These are phyloP conservation scores for Gambusia affinis DNA, from an alignment of 2,113 vertebrate species.

Conservation along the genomic window DNA sequence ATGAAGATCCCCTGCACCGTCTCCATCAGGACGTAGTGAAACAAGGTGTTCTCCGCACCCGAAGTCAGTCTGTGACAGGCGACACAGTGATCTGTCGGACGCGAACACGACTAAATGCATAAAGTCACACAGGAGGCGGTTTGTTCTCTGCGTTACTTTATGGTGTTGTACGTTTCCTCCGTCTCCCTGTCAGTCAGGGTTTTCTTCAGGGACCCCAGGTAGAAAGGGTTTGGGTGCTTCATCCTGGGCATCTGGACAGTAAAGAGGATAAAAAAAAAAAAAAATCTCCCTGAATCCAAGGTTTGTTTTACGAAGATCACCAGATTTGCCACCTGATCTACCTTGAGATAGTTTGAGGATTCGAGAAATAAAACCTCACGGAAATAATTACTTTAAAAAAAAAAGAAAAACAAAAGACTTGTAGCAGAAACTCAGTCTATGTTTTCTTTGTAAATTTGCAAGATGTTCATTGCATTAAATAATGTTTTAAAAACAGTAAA, in stretches of 20 bases:
- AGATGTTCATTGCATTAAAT: no score
- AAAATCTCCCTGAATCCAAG: not conserved
- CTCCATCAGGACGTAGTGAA: constrained; percentile 95
- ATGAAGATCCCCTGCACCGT: constrained; percentile 93
- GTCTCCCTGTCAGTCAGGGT: constrained; percentile 85
- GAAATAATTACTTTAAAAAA: no score
- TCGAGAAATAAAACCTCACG: not conserved
- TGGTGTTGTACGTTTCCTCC: constrained; percentile 81
- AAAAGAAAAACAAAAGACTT: not conserved
- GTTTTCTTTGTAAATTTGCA: no score
- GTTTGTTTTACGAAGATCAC: no score
- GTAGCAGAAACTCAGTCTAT: not conserved
- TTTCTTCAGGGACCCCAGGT: constrained; percentile 87
- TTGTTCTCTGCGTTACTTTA: constrained; percentile 78
- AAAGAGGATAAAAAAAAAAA: not conserved
- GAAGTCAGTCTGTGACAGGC: constrained; percentile 83
- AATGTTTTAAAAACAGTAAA: not conserved
- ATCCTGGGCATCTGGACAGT: constrained; percentile 80
- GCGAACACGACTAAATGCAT: not conserved
- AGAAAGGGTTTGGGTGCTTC: constrained; percentile 90
- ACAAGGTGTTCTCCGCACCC: constrained; percentile 93
- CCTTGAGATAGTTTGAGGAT: not conserved
- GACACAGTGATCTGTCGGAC: not conserved
- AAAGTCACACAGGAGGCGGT: not conserved
- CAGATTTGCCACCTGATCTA: not conserved